phyloP scores from a whole-genome alignment of 2,797 vertebrate species.

The Lemur catta region DNA sequence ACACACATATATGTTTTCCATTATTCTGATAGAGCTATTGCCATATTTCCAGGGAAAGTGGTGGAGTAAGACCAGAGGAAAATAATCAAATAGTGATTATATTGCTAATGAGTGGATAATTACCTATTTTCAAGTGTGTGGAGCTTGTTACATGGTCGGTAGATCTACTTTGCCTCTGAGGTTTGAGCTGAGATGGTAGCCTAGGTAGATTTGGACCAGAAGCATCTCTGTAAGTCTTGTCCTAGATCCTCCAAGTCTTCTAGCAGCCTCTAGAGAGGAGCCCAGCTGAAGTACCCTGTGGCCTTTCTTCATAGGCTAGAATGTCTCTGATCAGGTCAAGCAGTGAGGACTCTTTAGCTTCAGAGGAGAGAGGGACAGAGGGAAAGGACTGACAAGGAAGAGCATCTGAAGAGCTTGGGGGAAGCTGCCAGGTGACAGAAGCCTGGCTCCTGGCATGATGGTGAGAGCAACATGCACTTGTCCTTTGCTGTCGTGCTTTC shows the following conservation, averaged over 20 bases:
- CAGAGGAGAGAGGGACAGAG: neutral
- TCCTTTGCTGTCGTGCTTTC: neutral
- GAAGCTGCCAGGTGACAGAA: neutral
- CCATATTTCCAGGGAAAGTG: neutral
- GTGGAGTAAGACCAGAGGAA: neutral
- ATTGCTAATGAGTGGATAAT: neutral
- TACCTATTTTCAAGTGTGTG: neutral
- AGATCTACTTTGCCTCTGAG: neutral
- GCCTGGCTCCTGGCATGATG: neutral
- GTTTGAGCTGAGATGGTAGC: neutral
- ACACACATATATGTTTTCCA: neutral
- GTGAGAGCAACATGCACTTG: neutral
- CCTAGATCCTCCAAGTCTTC: neutral
- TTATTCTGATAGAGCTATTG: neutral
- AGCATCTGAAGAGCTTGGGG: neutral
- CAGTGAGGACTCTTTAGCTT: neutral
- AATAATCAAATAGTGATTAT: neutral
- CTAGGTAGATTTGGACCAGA: neutral
- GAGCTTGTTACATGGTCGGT: neutral
- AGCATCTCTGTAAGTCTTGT: neutral
- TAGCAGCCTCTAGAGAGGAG: neutral
- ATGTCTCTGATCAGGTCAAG: neutral
- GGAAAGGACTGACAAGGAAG: neutral
- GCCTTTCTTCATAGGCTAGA: neutral
- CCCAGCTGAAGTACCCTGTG: fast-evolving